Conservation (phyloP, 2,113 vertebrate species). For the Chloropsis hardwickii region DNA sequence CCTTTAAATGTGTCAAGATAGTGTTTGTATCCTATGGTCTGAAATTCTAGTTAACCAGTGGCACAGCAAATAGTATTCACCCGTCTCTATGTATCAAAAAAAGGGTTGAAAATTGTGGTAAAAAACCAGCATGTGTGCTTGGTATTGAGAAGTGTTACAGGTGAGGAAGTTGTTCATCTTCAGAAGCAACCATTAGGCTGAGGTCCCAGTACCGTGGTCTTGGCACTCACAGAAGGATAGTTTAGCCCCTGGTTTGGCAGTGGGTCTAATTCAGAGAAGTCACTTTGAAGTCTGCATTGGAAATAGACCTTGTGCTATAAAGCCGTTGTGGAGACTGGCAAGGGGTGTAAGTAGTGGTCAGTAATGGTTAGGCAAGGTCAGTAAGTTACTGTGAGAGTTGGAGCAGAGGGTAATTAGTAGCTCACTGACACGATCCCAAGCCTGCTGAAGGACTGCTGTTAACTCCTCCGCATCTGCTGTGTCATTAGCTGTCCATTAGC, state of each 20-base stretch:
- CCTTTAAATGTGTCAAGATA: neutral
- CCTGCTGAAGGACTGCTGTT: constrained; percentile 66
- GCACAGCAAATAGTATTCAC: neutral
- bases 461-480: constrained; percentile 66
- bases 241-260: neutral
- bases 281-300: neutral
- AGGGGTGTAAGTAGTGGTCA: neutral
- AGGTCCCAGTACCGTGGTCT: neutral
- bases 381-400: constrained; percentile 8
- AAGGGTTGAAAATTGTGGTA: neutral
- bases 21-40: neutral
- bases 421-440: constrained; percentile 66
- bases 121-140: neutral
- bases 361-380: neutral
- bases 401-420: constrained; percentile 74
- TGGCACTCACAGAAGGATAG: neutral
- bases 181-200: neutral
- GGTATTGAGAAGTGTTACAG: neutral
- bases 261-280: neutral
- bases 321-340: neutral
- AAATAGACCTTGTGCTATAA: neutral
- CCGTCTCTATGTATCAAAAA: neutral
- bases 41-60: neutral
- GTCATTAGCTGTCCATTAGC: constrained; percentile 84
- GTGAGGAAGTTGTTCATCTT: neutral